phyloP scores from a whole-genome alignment of 2,797 vertebrate genomes.

The Lagorchestes hirsutus region DNA sequence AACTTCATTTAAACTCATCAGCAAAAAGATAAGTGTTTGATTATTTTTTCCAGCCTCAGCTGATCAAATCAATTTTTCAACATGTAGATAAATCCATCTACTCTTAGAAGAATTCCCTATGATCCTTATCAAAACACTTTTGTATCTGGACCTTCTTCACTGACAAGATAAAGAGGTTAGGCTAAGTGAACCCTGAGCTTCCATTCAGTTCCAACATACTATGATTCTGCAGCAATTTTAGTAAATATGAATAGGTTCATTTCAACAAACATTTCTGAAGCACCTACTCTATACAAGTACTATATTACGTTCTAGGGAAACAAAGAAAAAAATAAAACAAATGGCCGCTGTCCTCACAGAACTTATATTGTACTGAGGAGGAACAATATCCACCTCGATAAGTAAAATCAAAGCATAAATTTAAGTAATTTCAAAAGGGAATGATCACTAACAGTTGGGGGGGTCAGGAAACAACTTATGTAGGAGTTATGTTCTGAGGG shows the following conservation, averaged over 20 bases:
- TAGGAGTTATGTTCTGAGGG: not conserved
- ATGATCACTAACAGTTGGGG: not conserved
- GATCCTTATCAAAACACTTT: not conserved
- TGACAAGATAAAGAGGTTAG: not conserved
- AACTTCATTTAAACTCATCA: not conserved
- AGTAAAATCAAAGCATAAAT: not conserved
- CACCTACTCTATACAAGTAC: not conserved
- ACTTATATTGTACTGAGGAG: not conserved
- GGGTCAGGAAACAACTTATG: not conserved
- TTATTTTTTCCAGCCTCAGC: not conserved
- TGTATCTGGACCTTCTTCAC: not conserved
- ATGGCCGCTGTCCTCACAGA: not conserved
- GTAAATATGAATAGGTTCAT: not conserved
- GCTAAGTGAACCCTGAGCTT: not conserved
- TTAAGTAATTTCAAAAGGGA: not conserved
- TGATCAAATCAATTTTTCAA: not conserved
- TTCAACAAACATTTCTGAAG: not conserved
- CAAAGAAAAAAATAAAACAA: not conserved
- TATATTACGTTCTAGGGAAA: not conserved
- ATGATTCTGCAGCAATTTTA: not conserved
- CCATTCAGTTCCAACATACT: not conserved
- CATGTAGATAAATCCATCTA: not conserved
- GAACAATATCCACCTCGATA: not conserved
- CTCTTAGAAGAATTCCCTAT: not conserved
- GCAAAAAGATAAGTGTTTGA: not conserved